phyloP scores from a whole-genome alignment of 2,797 vertebrate genomes.

The Sebastes nivosus region DNA sequence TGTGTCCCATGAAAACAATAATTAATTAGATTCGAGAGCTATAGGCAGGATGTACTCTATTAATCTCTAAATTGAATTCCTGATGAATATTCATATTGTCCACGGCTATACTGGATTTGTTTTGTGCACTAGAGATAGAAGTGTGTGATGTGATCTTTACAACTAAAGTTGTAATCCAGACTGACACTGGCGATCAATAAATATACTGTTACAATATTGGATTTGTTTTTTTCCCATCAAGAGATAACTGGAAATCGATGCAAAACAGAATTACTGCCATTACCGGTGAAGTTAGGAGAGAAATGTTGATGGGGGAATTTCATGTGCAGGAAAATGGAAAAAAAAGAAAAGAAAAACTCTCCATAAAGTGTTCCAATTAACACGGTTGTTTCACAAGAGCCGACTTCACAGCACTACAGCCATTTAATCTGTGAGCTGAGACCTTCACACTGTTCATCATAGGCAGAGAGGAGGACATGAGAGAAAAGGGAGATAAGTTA shows the following conservation, averaged over 20 bases:
- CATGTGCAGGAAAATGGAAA: not conserved
- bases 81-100: not conserved
- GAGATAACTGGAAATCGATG: conserved; percentile 43
- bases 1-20: not conserved
- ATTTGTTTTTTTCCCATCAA: conserved; percentile 19
- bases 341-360: not conserved
- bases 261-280: conserved; percentile 24
- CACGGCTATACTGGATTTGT: not conserved
- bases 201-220: conserved; percentile 22
- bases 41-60: not conserved
- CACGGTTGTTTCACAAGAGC: conserved; percentile 15
- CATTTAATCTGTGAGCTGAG: conserved; percentile 39
- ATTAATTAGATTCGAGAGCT: not conserved
- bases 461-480: conserved; percentile 20
- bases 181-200: conserved; percentile 20
- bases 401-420: conserved; percentile 16
- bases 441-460: conserved; percentile 25
- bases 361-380: conserved; percentile 19
- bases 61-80: not conserved
- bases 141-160: not conserved
- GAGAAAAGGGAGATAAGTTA: conserved; percentile 60
- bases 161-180: conserved; percentile 7
- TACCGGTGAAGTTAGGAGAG: not conserved
- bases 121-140: too few species aligned
- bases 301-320: conserved; percentile 8